Evolutionary conservation across 2,113 vertebrate genomes (phyloP).

Genomic region (Sapajus apella): DNA sequence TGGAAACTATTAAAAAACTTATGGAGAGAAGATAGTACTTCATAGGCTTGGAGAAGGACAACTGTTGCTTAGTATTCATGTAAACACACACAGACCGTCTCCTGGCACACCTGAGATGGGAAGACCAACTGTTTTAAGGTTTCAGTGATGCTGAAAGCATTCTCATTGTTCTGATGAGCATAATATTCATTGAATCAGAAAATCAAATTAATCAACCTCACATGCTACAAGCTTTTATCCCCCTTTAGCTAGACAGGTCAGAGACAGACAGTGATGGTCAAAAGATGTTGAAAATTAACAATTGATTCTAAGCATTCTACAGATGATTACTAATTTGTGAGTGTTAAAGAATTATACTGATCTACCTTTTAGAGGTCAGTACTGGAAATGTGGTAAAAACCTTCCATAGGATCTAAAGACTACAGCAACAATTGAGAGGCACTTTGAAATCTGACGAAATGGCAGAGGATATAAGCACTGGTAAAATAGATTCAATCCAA

Average conservation of each 20-base stretch:
- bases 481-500: neutral
- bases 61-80: neutral
- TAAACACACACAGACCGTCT: neutral
- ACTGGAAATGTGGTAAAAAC: neutral
- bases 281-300: neutral
- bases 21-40: neutral
- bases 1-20: neutral
- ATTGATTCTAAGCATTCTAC: neutral
- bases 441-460: neutral
- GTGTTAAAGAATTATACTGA: neutral
- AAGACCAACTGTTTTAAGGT: neutral
- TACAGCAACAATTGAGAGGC: neutral
- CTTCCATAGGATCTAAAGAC: neutral
- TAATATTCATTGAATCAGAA: neutral
- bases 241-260: neutral
- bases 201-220: neutral
- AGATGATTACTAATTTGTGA: neutral
- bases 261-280: neutral
- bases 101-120: neutral
- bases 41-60: neutral
- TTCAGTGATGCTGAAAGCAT: neutral
- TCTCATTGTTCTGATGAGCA: neutral
- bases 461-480: neutral
- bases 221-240: neutral
- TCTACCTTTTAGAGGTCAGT: neutral